Conservation (phyloP, 2,797 vertebrate species). For the Pipistrellus nathusii region DNA sequence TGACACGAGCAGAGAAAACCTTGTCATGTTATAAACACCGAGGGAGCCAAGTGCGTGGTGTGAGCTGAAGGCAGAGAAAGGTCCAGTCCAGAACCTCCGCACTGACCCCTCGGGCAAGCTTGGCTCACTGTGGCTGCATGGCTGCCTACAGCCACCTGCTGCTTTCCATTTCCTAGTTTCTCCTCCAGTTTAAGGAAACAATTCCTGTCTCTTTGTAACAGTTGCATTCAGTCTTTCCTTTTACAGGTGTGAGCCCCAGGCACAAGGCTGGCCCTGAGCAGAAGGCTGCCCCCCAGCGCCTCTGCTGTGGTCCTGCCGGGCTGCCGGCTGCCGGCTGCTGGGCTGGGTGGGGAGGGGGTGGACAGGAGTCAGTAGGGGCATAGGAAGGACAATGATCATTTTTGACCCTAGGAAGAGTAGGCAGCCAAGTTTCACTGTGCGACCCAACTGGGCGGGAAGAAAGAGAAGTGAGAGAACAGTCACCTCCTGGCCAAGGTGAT, state of each 20-base stretch:
- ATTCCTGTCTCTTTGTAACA: neutral
- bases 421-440: too few species aligned
- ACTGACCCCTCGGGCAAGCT: neutral
- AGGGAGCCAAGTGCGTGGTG: neutral
- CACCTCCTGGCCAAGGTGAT: neutral
- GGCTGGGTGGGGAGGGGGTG: neutral
- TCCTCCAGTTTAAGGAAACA: neutral
- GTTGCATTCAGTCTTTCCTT: neutral
- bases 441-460: too few species aligned
- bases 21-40: neutral
- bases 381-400: neutral
- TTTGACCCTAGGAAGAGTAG: too few species aligned
- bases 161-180: neutral
- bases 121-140: neutral
- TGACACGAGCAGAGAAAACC: constrained; percentile 41
- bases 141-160: neutral
- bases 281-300: neutral
- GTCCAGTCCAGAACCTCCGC: neutral
- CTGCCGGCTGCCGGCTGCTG: neutral
- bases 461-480: neutral
- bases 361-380: neutral
- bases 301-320: neutral
- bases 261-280: neutral
- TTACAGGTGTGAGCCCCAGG: neutral
- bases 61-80: neutral